Base-by-base conservation (phyloP, 1,140 invertebrate species). In the Mesaphorura yosii region DNA sequence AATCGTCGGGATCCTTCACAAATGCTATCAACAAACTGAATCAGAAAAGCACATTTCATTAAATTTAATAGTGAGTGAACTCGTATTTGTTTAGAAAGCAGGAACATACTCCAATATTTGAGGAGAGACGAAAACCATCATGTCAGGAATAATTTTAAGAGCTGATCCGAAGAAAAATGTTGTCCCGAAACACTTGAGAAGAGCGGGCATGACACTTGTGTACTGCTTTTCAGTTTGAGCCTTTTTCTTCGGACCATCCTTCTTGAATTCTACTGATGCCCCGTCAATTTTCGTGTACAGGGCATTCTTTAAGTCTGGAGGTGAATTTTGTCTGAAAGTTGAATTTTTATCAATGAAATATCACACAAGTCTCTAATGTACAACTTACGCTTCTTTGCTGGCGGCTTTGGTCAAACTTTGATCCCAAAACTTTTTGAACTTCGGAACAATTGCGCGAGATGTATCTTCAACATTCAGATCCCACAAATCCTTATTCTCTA, bases 1-100 rank as follows among this genome's bases (percentile, higher is more conserved):
- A 29, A 15, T 48, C 46, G 37, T 48, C 27, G 15, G 6, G 6
- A 15, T 70, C 69, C 52, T 55, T 64, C 1, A 84, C 76, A 60
- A 83, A 88, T 17, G 65, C 67, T 63, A 88, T 86, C 7, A 87
- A 68, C 20, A 80, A 70, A 64, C 83, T 86, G 48, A n/a, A n/a
- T n/a, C n/a, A n/a, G n/a, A n/a, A n/a, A n/a, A n/a, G n/a, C n/a
- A n/a, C n/a, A n/a, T n/a, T n/a, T n/a, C n/a, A n/a, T n/a, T n/a
- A n/a, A n/a, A n/a, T n/a, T n/a, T n/a, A n/a, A n/a, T n/a, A n/a
- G n/a, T n/a, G n/a, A n/a, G n/a, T n/a, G n/a, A n/a, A n/a, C n/a
- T n/a, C n/a, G n/a, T n/a, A n/a, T n/a, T n/a, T n/a, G n/a, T n/a
- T n/a, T n/a, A n/a, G n/a, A n/a, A n/a, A n/a, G n/a, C n/a, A n/a